Percentiles rank a stretch among this genome's conserved stretches.
Conservation (phyloP, 1,140 invertebrate species). For the Lepidurus arcticus region DNA sequence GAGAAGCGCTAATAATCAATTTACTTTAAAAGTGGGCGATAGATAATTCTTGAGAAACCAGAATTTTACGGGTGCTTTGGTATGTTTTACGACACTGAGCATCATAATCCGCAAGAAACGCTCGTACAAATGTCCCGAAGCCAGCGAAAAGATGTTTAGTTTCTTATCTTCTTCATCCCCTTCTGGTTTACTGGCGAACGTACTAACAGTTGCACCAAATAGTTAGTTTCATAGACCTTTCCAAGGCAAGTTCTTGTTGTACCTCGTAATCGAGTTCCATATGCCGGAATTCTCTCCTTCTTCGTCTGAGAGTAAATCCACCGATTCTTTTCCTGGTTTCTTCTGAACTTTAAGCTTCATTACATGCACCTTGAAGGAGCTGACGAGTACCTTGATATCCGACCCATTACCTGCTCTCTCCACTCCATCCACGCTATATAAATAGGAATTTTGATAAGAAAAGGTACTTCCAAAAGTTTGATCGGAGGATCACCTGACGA, state of each 20-base stretch:
- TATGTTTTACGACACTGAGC: slow-evolving; percentile 92
- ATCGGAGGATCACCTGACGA: slow-evolving; percentile 45
- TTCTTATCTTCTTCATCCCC: slow-evolving; percentile 69
- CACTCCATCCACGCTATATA: slow-evolving; percentile 66
- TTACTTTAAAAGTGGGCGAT: slow-evolving; percentile 88
- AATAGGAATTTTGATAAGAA: background rate
- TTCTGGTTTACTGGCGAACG: slow-evolving; percentile 58
- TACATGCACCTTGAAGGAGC: slow-evolving; percentile 81
- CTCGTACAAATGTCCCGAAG: slow-evolving; percentile 98
- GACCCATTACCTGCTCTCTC: slow-evolving; percentile 53
- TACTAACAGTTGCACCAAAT: slow-evolving; percentile 39
- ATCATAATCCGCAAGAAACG: slow-evolving; percentile 97
- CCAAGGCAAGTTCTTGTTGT: slow-evolving; percentile 35
- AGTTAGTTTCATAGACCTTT: background rate
- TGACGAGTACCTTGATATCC: slow-evolving; percentile 78
- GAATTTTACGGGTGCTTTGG: slow-evolving; percentile 97
- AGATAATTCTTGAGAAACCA: slow-evolving; percentile 99
- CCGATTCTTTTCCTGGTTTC: slow-evolving; percentile 74
- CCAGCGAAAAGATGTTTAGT: slow-evolving; percentile 98
- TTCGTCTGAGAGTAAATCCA: slow-evolving; percentile 78
- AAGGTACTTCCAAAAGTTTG: background rate
- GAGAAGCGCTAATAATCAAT: slow-evolving; percentile 35
- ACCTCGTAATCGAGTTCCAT: slow-evolving; percentile 93
- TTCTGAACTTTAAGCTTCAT: slow-evolving; percentile 86
- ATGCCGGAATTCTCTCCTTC: slow-evolving; percentile 66